phyloP scores from a whole-genome alignment of 2,113 vertebrate genomes.

The Psilopogon haemacephalus region DNA sequence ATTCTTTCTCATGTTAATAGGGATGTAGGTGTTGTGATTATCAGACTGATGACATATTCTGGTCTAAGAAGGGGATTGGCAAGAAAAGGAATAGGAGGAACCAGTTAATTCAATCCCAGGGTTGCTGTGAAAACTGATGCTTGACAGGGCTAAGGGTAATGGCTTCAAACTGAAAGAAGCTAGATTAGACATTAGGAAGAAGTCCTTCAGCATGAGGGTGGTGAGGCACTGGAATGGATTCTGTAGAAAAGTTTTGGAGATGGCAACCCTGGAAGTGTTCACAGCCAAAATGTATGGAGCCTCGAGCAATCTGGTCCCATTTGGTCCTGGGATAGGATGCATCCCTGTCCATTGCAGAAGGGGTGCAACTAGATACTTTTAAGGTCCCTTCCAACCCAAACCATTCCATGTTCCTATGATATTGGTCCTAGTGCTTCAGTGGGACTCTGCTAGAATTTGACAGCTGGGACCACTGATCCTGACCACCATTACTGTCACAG shows the following conservation, averaged over 20 bases:
- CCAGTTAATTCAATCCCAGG: not conserved
- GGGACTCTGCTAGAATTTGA: not conserved
- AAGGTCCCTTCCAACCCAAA: too few species aligned
- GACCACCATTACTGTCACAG: not conserved
- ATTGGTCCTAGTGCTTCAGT: not conserved
- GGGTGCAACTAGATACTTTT: too few species aligned
- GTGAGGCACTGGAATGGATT: too few species aligned
- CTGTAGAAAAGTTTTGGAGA: too few species aligned
- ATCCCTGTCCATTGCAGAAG: too few species aligned
- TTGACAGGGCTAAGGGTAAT: not conserved
- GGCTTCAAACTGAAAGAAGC: too few species aligned
- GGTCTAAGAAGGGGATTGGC: not conserved
- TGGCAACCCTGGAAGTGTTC: too few species aligned
- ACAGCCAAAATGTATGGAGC: too few species aligned
- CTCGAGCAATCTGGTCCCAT: too few species aligned
- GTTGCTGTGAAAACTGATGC: not conserved
- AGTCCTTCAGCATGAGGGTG: too few species aligned
- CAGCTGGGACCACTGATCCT: not conserved
- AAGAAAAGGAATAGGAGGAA: constrained; percentile 11
- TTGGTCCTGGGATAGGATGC: too few species aligned
- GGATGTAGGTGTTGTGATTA: constrained; percentile 1
- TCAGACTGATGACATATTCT: constrained; percentile 3
- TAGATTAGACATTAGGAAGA: too few species aligned
- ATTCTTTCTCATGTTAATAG: not conserved
- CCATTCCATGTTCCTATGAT: not conserved